Conservation (phyloP, 2,113 vertebrate species). For the Oceanodroma tethys region DNA sequence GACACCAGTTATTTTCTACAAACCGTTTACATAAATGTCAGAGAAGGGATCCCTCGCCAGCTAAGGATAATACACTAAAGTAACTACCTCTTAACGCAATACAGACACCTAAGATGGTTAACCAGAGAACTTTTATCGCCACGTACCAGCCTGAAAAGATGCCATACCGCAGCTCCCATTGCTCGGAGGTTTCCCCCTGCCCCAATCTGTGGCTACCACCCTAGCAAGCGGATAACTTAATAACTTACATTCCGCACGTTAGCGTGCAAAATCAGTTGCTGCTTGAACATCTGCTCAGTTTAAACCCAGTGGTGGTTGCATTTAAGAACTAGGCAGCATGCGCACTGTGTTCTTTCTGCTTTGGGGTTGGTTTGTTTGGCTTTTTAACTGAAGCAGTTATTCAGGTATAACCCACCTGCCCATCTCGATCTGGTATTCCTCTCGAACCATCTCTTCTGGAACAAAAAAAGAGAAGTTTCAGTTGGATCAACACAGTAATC, state of each 20-base stretch:
- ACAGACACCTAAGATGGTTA: background rate
- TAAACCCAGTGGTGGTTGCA: background rate
- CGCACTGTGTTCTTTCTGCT: background rate
- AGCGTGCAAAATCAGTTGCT: background rate
- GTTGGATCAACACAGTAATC: background rate
- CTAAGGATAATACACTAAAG: background rate
- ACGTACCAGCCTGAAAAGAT: background rate
- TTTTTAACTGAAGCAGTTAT: background rate
- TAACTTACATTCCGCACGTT: background rate
- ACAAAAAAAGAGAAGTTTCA: background rate
- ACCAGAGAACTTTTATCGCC: background rate
- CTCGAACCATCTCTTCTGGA: constrained; percentile 81
- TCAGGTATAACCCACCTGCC: constrained; percentile 62
- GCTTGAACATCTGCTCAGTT: background rate
- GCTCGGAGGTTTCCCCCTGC: background rate
- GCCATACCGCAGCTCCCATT: background rate
- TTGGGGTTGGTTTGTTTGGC: background rate
- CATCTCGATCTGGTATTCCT: constrained; percentile 78
- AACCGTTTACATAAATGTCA: background rate
- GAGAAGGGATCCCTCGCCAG: background rate
- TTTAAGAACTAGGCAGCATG: background rate
- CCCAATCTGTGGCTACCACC: background rate
- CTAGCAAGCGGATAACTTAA: background rate
- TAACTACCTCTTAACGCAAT: background rate
- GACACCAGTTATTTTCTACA: background rate